These are phyloP conservation scores for Poecilia gillii DNA, from an alignment of 2,797 vertebrate species.

Conservation along the genomic window DNA sequence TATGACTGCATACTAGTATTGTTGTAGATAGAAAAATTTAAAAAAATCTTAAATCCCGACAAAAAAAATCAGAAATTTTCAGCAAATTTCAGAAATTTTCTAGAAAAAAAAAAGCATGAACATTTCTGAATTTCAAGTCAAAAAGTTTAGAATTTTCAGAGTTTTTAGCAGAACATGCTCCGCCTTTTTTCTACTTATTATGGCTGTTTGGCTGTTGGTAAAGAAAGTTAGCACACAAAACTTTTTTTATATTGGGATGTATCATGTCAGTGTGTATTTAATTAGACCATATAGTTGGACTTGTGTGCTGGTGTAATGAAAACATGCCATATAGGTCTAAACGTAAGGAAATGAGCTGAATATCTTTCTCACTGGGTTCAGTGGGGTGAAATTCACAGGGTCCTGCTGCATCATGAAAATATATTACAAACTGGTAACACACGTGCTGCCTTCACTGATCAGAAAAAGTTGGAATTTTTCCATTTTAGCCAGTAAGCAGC, in stretches of 20 bases:
- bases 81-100: too few relatives aligned
- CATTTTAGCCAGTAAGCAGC: neutral
- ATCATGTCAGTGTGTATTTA: neutral
- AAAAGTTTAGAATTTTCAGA: too few relatives aligned
- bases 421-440: neutral
- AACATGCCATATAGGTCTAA: neutral
- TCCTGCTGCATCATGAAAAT: neutral
- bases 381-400: neutral
- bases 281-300: neutral
- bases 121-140: too few relatives aligned
- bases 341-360: neutral
- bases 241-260: neutral
- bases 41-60: too few relatives aligned
- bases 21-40: too few relatives aligned
- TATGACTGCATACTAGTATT: neutral
- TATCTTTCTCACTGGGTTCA: neutral
- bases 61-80: too few relatives aligned
- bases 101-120: too few relatives aligned
- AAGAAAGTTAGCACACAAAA: neutral
- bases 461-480: neutral
- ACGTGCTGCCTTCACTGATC: neutral
- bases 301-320: neutral
- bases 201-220: neutral
- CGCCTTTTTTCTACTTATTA: too few relatives aligned
- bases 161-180: too few relatives aligned